Evolutionary conservation across 1,140 invertebrate genomes (phyloP).

Genomic region (Pachyrhynchus sulphureomaculatus): DNA sequence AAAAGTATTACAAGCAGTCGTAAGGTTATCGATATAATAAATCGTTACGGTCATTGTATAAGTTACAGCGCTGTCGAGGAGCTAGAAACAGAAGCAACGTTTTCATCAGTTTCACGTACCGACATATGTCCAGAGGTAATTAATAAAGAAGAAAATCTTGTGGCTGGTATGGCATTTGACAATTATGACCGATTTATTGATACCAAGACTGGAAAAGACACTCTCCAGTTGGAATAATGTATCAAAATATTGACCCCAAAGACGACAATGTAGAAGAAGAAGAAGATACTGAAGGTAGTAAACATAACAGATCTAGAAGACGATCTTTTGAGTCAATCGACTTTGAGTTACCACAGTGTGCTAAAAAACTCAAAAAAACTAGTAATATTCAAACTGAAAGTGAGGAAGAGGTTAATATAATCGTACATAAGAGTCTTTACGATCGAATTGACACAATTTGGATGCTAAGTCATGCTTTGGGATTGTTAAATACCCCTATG

Average conservation of each 20-base stretch:
- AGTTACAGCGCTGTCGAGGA: constrained; percentile 44
- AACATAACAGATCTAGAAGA: constrained; percentile 15
- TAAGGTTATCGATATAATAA: constrained; percentile 39
- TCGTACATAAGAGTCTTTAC: constrained; percentile 6
- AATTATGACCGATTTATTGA: constrained; percentile 54
- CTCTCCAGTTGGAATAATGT: constrained; percentile 55
- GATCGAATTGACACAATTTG: constrained; percentile 23
- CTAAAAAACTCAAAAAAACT: constrained; percentile 20
- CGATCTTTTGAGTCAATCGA: constrained; percentile 23
- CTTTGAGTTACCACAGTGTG: constrained; percentile 10
- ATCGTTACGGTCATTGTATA: constrained; percentile 44
- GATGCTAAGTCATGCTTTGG: constrained; percentile 31
- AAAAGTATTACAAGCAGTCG: constrained; percentile 48
- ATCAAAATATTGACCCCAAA: constrained; percentile 23
- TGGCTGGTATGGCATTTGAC: constrained; percentile 50
- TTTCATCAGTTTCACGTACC: constrained; percentile 13
- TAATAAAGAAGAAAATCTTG: constrained; percentile 15
- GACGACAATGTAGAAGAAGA: constrained; percentile 1
- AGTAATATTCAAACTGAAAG: constrained; percentile 22
- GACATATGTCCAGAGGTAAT: constrained; percentile 42
- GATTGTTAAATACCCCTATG: constrained; percentile 34
- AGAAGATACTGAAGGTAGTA: neutral
- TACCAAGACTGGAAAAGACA: constrained; percentile 51
- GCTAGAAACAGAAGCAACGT: constrained; percentile 46
- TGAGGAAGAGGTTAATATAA: constrained; percentile 11